Conservation (phyloP, 2,113 vertebrate genomes). For the Rhegmatorhina hoffmannsi region DNA sequence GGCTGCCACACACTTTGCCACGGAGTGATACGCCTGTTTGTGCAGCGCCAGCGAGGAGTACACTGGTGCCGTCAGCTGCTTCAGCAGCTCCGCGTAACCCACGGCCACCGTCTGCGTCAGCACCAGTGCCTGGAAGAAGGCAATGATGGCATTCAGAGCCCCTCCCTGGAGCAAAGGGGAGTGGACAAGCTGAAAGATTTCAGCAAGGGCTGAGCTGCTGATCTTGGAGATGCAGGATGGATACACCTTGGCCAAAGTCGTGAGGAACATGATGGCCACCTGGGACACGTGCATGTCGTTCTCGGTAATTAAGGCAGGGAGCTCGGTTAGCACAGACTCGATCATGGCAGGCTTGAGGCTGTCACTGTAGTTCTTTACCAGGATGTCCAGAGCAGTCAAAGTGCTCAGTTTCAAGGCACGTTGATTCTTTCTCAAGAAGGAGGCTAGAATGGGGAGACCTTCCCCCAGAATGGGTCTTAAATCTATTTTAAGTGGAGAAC, state of each 20-base stretch:
- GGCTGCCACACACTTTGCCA: constrained; percentile 88
- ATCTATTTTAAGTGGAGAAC: constrained; percentile 84
- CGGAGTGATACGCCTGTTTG: constrained; percentile 85
- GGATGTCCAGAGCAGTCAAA: constrained; percentile 80
- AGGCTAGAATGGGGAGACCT: constrained; percentile 84
- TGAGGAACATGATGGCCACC: constrained; percentile 84
- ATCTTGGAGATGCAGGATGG: constrained; percentile 84
- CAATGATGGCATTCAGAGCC: constrained; percentile 78
- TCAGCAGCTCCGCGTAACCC: constrained; percentile 80
- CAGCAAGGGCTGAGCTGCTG: constrained; percentile 75
- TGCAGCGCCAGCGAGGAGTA: constrained; percentile 70
- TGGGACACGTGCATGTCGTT: constrained; percentile 93
- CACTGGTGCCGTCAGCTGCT: constrained; percentile 80
- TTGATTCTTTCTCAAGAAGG: constrained; percentile 92
- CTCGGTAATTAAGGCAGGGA: constrained; percentile 87
- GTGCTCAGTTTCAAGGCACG: constrained; percentile 86
- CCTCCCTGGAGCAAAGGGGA: constrained; percentile 89
- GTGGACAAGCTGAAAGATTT: constrained; percentile 83
- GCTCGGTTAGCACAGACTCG: constrained; percentile 81
- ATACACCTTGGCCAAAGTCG: constrained; percentile 80
- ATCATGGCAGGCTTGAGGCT: constrained; percentile 81
- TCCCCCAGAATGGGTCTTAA: constrained; percentile 84
- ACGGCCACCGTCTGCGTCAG: constrained; percentile 72
- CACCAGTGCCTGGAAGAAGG: constrained; percentile 85
- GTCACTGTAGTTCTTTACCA: constrained; percentile 84